These are phyloP conservation scores for Chrosomus eos DNA, from an alignment of 2,797 vertebrate species.

Conservation along the genomic window DNA sequence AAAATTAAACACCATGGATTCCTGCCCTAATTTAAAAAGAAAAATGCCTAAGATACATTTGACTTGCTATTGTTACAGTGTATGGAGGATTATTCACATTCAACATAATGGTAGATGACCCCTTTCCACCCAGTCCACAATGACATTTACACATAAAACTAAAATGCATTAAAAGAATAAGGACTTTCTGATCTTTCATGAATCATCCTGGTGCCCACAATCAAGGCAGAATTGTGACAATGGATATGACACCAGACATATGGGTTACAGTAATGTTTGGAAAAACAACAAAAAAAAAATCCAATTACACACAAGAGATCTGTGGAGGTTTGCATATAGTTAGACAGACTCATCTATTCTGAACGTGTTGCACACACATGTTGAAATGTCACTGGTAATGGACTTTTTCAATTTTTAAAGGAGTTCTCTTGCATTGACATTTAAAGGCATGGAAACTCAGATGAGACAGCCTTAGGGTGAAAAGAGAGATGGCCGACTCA, in stretches of 20 bases:
- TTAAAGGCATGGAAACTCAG: slow-evolving; percentile 75
- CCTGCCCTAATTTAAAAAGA: neutral
- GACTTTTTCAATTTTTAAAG: slow-evolving; percentile 71
- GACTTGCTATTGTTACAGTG: neutral
- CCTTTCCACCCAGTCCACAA: slow-evolving; percentile 2
- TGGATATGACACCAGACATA: neutral
- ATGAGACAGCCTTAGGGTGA: slow-evolving; percentile 65
- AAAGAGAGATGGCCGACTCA: slow-evolving; percentile 52
- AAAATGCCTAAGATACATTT: neutral
- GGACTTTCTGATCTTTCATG: neutral
- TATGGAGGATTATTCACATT: neutral
- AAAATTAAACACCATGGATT: neutral
- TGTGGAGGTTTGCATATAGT: slow-evolving; percentile 58
- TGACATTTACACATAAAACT: slow-evolving; percentile 7
- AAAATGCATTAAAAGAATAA: neutral
- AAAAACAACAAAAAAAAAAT: neutral
- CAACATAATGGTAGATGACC: neutral
- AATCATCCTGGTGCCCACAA: neutral
- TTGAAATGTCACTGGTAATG: slow-evolving; percentile 82
- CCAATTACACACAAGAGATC: neutral
- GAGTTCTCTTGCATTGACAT: slow-evolving; percentile 77
- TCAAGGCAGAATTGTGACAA: neutral
- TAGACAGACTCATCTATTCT: slow-evolving; percentile 58
- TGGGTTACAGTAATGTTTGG: neutral
- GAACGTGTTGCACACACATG: slow-evolving; percentile 55